Evolutionary conservation across 2,888 invertebrate genomes (phyloP).

Genomic region (Athalia circularis): DNA sequence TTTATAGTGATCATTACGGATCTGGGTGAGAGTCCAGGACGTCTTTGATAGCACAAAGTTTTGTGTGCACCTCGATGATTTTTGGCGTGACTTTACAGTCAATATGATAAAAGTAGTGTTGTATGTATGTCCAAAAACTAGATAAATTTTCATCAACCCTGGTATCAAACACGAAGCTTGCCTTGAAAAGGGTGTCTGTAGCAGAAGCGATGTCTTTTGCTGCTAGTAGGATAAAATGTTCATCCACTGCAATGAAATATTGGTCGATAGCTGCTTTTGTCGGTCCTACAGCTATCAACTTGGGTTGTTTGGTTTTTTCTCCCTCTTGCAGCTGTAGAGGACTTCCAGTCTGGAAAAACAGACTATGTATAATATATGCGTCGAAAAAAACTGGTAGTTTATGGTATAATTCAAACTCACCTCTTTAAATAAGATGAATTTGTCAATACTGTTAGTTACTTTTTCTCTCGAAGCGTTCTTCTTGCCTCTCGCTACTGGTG

Average conservation of each 20-base stretch:
- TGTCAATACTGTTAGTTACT: slow-evolving; percentile 1
- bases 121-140: slow-evolving; percentile 40
- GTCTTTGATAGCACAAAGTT: slow-evolving; percentile 11
- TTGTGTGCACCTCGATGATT: slow-evolving; percentile 23
- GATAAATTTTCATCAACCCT: slow-evolving; percentile 22
- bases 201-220: slow-evolving; percentile 30
- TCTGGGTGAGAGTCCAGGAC: background rate
- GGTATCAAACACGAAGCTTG: slow-evolving; percentile 38
- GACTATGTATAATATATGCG: background rate
- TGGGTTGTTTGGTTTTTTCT: slow-evolving; percentile 17
- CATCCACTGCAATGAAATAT: slow-evolving; percentile 40
- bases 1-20: background rate
- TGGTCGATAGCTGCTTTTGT: slow-evolving; percentile 33
- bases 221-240: slow-evolving; percentile 22
- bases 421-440: slow-evolving; percentile 28
- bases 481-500: slow-evolving; percentile 29
- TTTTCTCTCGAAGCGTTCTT: slow-evolving; percentile 31
- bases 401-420: slow-evolving; percentile 7
- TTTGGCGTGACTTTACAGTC: slow-evolving; percentile 3
- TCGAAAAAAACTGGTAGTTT: background rate
- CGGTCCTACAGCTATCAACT: slow-evolving; percentile 40
- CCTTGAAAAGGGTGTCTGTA: slow-evolving; percentile 33
- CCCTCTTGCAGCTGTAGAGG: slow-evolving; percentile 12
- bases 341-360: slow-evolving; percentile 39
- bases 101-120: slow-evolving; percentile 39